A percentile compares a stretch with the other conserved stretches of the same genome.
These are phyloP conservation scores for Archaeoteleia sp. DNA, from an alignment of 2,888 invertebrate genomes.

Conservation along the genomic window DNA sequence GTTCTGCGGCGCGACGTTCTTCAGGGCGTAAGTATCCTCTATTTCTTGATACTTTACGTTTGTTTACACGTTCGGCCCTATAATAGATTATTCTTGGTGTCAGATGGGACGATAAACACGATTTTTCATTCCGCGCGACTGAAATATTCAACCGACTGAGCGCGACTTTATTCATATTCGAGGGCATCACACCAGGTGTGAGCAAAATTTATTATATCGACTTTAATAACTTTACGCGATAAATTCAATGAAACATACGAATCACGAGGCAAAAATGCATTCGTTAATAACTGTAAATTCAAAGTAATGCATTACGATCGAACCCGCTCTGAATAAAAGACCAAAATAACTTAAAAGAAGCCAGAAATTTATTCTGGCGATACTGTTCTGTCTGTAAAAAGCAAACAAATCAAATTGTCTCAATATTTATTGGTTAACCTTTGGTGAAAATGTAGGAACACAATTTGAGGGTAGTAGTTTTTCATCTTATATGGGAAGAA, in stretches of 20 bases:
- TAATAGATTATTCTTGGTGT: conserved; percentile 49
- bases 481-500: too few relatives aligned
- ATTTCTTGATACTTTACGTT: conserved; percentile 37
- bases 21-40: conserved; percentile 62
- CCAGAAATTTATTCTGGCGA: too few relatives aligned
- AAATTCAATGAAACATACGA: conserved; percentile 19
- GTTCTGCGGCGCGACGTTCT: conserved; percentile 42
- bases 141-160: conserved; percentile 38
- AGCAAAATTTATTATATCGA: conserved; percentile 46
- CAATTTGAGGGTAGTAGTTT: too few relatives aligned
- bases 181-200: conserved; percentile 45
- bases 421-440: too few relatives aligned
- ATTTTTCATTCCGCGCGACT: conserved; percentile 48
- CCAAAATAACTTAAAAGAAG: too few relatives aligned
- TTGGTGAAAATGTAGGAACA: too few relatives aligned
- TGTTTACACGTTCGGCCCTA: conserved; percentile 47
- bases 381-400: too few relatives aligned
- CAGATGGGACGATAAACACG: conserved; percentile 49
- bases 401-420: too few relatives aligned
- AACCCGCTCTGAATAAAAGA: too few relatives aligned
- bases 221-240: conserved; percentile 43
- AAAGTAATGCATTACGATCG: too few relatives aligned
- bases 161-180: conserved; percentile 52
- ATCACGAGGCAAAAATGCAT: too few relatives aligned
- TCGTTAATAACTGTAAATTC: too few relatives aligned